Evolutionary conservation across 2,888 invertebrate species (phyloP).

Genomic region (Andrena camellia): DNA sequence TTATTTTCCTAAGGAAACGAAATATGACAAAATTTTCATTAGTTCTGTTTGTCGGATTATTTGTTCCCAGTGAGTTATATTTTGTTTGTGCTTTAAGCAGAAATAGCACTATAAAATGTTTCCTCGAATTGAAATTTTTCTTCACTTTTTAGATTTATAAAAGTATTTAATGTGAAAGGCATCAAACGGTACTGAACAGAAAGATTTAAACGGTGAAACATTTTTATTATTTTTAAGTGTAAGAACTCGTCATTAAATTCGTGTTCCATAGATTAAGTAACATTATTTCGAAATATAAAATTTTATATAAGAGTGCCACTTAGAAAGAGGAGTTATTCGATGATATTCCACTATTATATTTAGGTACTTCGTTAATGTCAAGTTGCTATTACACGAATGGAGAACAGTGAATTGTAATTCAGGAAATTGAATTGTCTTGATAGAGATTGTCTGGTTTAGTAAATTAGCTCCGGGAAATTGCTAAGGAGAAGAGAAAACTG

Average conservation of each 20-base stretch:
- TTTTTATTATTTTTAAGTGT: too few species aligned
- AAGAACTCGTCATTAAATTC: too few species aligned
- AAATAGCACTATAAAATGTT: background rate
- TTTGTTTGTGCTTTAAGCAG: background rate
- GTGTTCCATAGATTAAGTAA: too few species aligned
- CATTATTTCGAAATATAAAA: too few species aligned
- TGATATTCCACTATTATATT: too few species aligned
- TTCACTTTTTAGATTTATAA: too few species aligned
- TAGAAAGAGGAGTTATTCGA: too few species aligned
- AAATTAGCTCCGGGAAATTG: conserved; percentile 57
- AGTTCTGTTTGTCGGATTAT: background rate
- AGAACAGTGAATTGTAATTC: background rate
- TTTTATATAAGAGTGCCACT: too few species aligned
- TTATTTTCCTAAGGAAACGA: conserved; percentile 4
- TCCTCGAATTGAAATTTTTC: background rate
- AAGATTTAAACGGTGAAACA: too few species aligned
- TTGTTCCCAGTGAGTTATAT: background rate
- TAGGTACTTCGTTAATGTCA: background rate
- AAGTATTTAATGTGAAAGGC: too few species aligned
- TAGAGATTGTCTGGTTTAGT: conserved; percentile 22
- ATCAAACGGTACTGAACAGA: too few species aligned
- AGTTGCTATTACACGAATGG: background rate
- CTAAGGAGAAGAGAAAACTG: conserved; percentile 52
- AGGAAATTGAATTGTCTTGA: conserved; percentile 50
- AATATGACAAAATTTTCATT: background rate